phyloP scores from a whole-genome alignment of 2,888 invertebrate genomes.

The Aporophyla nigra region DNA sequence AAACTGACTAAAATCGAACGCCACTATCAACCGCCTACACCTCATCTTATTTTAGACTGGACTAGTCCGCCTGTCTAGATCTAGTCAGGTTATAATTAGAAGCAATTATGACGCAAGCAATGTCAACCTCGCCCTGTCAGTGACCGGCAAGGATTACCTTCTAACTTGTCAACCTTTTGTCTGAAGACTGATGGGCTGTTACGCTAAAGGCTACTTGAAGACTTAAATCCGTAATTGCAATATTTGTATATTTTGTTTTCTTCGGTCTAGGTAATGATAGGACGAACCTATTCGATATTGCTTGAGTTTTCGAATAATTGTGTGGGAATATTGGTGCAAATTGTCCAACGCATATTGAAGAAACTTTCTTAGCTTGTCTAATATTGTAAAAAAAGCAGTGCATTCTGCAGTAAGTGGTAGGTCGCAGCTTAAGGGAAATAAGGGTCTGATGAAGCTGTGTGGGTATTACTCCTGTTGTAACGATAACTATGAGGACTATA shows the following conservation, averaged over 20 bases:
- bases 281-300: neutral
- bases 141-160: conserved; percentile 15
- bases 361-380: neutral
- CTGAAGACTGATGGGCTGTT: neutral
- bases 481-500: neutral
- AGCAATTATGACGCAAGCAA: conserved; percentile 22
- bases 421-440: neutral
- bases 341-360: too few relatives aligned
- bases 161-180: neutral
- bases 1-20: conserved; percentile 13
- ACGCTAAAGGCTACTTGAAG: neutral
- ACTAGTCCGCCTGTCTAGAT: conserved; percentile 36
- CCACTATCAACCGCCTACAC: conserved; percentile 31
- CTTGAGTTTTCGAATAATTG: neutral
- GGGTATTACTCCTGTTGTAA: neutral
- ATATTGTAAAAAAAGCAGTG: too few relatives aligned
- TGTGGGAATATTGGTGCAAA: too few relatives aligned
- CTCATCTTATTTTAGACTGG: conserved; percentile 19
- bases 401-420: neutral
- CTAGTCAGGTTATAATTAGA: conserved; percentile 30
- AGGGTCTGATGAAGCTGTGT: too few relatives aligned
- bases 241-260: neutral
- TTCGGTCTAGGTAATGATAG: neutral
- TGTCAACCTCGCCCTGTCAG: conserved; percentile 2
- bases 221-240: neutral